Conservation (phyloP, 2,113 vertebrate genomes). For the Gallinago paraguaiae region DNA sequence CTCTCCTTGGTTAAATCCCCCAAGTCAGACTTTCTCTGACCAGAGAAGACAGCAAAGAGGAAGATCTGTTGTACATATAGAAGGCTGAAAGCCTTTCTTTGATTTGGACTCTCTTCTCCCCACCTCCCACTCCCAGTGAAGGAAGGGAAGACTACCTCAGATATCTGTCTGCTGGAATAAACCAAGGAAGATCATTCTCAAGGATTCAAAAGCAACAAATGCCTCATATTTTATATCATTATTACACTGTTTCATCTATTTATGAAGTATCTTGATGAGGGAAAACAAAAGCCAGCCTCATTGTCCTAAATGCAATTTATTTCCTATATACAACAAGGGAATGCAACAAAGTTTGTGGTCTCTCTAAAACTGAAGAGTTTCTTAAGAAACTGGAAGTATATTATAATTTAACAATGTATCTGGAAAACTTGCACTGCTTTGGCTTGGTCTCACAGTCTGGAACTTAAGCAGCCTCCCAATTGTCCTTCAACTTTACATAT, state of each 20-base stretch:
- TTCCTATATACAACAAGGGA: background rate
- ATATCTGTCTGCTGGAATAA: background rate
- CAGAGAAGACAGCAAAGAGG: background rate
- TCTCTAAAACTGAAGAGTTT: background rate
- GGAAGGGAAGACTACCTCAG: background rate
- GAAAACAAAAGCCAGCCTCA: background rate
- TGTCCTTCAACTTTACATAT: background rate
- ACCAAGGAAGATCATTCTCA: background rate
- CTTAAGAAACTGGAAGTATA: background rate
- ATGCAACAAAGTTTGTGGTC: background rate
- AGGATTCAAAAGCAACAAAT: background rate
- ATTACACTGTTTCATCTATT: background rate
- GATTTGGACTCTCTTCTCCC: background rate
- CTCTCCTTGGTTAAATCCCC: background rate
- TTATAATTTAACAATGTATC: background rate
- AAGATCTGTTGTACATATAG: background rate
- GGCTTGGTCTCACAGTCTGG: background rate
- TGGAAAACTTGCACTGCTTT: background rate
- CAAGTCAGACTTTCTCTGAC: background rate
- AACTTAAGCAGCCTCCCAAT: background rate
- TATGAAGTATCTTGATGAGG: background rate
- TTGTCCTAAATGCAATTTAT: background rate
- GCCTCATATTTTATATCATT: background rate
- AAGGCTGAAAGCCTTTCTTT: background rate
- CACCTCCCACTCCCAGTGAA: rapidly evolving